These are phyloP conservation scores for Lamprotornis superbus DNA, from an alignment of 2,113 vertebrate species.

Conservation along the genomic window DNA sequence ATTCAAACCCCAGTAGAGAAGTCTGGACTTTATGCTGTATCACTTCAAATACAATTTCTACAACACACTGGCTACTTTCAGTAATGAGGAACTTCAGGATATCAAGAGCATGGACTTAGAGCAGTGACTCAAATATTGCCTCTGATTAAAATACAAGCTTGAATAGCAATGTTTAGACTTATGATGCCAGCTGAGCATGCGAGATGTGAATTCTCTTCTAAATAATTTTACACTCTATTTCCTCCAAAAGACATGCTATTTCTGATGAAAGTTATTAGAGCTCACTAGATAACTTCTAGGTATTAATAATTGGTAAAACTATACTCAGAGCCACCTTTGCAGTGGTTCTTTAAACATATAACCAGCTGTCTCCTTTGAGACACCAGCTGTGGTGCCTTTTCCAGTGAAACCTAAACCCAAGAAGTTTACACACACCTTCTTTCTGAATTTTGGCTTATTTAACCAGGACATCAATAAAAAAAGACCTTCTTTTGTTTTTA, in stretches of 20 bases:
- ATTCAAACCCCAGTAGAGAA: neutral
- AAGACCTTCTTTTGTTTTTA: slow-evolving; percentile 31
- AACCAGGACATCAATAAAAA: neutral
- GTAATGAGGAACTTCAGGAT: neutral
- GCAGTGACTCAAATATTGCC: neutral
- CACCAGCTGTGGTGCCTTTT: neutral
- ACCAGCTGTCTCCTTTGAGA: neutral
- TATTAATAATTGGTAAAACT: neutral
- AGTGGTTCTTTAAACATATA: neutral
- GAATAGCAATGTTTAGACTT: neutral
- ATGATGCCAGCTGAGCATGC: neutral
- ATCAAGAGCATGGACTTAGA: neutral
- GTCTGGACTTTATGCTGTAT: neutral
- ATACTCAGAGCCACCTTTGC: neutral
- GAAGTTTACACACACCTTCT: neutral
- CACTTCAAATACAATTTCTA: neutral
- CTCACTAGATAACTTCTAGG: neutral
- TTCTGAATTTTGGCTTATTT: neutral
- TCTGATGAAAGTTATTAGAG: neutral
- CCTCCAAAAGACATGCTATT: neutral
- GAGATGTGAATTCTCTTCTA: neutral
- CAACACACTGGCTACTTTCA: neutral
- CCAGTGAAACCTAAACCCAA: neutral
- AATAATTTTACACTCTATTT: neutral
- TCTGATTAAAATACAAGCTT: neutral